Percentiles rank a stretch among this genome's conserved stretches.
These are phyloP conservation scores for Anthophora plumipes DNA, from an alignment of 2,888 invertebrate species.

Conservation along the genomic window DNA sequence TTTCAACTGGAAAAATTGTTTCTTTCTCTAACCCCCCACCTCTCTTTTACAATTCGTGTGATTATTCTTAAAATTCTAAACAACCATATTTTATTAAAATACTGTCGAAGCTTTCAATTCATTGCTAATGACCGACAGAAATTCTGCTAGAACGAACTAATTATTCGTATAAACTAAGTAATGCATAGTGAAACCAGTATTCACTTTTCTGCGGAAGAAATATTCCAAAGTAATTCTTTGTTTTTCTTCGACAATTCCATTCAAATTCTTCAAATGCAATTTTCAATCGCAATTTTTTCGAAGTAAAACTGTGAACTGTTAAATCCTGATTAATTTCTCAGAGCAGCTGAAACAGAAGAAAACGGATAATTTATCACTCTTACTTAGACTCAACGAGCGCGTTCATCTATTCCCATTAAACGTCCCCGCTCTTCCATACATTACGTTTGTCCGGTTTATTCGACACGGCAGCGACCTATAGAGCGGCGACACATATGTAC, in stretches of 20 bases:
- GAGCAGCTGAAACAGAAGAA: conserved; percentile 2
- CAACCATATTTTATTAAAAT: neutral
- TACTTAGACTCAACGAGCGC: conserved; percentile 23
- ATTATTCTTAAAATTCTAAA: conserved; percentile 12
- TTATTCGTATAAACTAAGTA: no score
- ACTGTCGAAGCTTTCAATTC: neutral
- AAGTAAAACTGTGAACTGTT: neutral
- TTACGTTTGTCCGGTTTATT: conserved; percentile 32
- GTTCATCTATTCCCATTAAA: conserved; percentile 61
- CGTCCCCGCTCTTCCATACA: conserved; percentile 42
- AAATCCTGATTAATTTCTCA: neutral
- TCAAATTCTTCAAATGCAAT: no score
- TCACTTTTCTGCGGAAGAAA: no score
- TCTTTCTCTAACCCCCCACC: neutral
- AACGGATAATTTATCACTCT: conserved; percentile 27
- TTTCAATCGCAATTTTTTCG: neutral
- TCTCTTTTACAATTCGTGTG: neutral
- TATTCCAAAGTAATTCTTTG: no score
- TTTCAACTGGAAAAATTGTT: conserved; percentile 18
- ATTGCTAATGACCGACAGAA: no score
- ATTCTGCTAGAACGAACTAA: no score
- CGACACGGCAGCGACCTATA: conserved; percentile 20
- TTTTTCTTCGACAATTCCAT: neutral
- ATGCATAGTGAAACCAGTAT: no score
- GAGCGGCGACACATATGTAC: conserved; percentile 61